Evolutionary conservation across 1,140 invertebrate species (phyloP).

Genomic region (Cheumatopsyche charites): DNA sequence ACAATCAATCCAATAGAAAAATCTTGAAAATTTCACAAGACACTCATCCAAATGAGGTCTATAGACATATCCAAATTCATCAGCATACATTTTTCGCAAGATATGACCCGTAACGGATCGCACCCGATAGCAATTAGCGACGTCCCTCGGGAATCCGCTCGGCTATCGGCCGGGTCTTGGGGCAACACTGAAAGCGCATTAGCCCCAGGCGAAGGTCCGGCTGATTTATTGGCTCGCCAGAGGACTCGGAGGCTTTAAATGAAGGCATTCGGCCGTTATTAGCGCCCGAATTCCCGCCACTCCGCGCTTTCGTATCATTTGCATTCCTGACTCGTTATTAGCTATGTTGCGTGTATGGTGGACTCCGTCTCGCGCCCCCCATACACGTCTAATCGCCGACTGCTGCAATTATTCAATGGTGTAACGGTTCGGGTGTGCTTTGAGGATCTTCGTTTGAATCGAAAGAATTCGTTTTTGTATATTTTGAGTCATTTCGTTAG

Average conservation of each 20-base stretch:
- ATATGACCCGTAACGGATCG: too few species aligned
- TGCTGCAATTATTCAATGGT: slow-evolving; percentile 33
- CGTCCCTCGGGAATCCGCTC: background rate
- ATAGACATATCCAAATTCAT: too few species aligned
- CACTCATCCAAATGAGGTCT: too few species aligned
- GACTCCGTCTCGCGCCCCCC: slow-evolving; percentile 31
- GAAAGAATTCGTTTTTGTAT: too few species aligned
- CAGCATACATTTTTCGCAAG: too few species aligned
- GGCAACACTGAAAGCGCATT: slow-evolving; percentile 46
- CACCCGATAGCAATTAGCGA: slow-evolving; percentile 4
- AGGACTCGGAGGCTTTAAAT: slow-evolving; percentile 10
- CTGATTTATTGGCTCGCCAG: slow-evolving; percentile 40
- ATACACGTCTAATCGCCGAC: slow-evolving; percentile 31
- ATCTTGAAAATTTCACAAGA: too few species aligned
- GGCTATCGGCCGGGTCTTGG: slow-evolving; percentile 30
- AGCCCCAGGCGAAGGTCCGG: slow-evolving; percentile 16
- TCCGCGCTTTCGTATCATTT: slow-evolving; percentile 47
- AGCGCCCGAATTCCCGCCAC: slow-evolving; percentile 39
- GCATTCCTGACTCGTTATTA: slow-evolving; percentile 47
- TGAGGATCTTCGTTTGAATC: too few species aligned
- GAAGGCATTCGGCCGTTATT: slow-evolving; percentile 46
- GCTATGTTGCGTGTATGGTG: too few species aligned
- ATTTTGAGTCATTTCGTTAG: too few species aligned
- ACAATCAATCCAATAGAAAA: too few species aligned
- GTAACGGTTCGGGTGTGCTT: background rate